Evolutionary conservation across 2,888 invertebrate species (phyloP).

Genomic region (Proisotoma minuta): DNA sequence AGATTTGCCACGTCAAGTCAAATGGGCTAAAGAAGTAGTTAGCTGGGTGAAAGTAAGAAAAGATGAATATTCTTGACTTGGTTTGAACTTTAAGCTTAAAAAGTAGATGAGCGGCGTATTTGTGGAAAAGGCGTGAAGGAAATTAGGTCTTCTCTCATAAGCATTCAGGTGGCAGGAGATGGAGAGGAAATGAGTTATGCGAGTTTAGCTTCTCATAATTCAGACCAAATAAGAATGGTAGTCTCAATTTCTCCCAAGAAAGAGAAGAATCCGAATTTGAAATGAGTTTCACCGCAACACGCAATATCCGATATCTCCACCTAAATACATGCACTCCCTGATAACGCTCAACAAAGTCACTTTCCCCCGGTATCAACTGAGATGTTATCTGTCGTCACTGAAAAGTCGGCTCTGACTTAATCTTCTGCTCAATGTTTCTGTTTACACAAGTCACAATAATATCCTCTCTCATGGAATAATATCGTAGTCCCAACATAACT

Average conservation of each 20-base stretch:
- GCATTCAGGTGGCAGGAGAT: constrained; percentile 1
- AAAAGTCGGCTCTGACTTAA: neutral
- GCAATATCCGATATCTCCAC: constrained; percentile 13
- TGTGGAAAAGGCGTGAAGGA: neutral
- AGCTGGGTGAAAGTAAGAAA: neutral
- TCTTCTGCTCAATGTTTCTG: neutral
- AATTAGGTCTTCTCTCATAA: constrained; percentile 14
- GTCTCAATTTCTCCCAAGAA: neutral
- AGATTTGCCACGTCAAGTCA: neutral
- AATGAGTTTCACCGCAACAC: constrained; percentile 10
- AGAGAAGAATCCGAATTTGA: neutral
- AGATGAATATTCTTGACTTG: constrained; percentile 1
- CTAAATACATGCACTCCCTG: neutral
- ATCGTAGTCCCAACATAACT: too few relatives aligned
- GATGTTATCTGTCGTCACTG: neutral
- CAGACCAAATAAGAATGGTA: neutral
- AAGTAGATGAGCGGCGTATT: neutral
- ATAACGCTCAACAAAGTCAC: neutral
- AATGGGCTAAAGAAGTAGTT: neutral
- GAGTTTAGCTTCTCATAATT: constrained; percentile 1
- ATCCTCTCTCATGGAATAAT: too few relatives aligned
- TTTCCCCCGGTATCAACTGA: neutral
- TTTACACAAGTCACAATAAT: neutral
- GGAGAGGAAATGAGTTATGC: constrained; percentile 14
- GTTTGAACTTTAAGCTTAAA: constrained; percentile 1